Conservation (phyloP, 2,888 invertebrate genomes). For the Hyppa rectilinea region DNA sequence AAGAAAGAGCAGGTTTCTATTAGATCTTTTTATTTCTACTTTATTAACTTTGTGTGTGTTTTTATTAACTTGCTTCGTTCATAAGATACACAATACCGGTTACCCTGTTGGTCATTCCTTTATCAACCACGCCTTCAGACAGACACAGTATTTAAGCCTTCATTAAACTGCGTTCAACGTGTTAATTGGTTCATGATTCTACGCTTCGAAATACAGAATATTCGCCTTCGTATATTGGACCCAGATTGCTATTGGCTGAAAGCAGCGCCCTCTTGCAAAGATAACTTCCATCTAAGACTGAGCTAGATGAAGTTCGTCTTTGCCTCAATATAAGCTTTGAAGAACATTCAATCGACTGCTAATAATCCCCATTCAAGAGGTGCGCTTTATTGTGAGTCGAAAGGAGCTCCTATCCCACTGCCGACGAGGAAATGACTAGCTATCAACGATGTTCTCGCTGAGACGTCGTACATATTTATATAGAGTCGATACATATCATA, state of each 20-base stretch:
- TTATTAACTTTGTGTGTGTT: no score
- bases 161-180: not conserved
- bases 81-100: no score
- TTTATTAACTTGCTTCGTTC: no score
- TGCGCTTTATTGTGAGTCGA: conserved; percentile 33
- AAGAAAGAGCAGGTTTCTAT: not conserved
- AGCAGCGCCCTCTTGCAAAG: not conserved
- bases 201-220: not conserved
- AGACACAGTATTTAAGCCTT: not conserved
- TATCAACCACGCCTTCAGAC: not conserved
- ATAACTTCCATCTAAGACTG: not conserved
- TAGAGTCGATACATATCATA: no score
- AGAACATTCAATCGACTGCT: conserved; percentile 46
- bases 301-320: conserved; percentile 25
- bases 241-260: not conserved
- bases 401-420: not conserved
- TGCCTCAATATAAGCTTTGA: conserved; percentile 20
- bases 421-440: no score
- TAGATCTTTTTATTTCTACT: no score
- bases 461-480: no score
- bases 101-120: no score
- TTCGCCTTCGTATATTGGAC: not conserved
- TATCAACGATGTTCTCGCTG: no score
- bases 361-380: conserved; percentile 46
- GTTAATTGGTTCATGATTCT: not conserved